Conservation (phyloP, 2,113 vertebrate species). For the Orientallactaga bullata region DNA sequence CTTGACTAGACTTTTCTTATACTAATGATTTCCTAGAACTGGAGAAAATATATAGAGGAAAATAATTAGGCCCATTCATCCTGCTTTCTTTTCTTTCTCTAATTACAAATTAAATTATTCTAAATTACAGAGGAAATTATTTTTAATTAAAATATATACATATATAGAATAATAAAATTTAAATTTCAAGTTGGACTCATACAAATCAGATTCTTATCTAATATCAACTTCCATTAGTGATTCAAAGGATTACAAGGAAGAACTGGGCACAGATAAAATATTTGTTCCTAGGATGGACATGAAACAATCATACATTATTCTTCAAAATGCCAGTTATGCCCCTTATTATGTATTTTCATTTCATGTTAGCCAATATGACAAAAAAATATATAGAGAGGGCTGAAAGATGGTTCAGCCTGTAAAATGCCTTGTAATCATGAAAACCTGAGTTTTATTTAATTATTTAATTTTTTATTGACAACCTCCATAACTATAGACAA, state of each 20-base stretch:
- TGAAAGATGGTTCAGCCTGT: too few relatives aligned
- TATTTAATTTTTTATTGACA: too few relatives aligned
- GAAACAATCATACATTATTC: neutral
- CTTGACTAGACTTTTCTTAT: neutral
- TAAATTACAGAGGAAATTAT: neutral
- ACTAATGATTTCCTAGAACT: neutral
- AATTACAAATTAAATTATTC: neutral
- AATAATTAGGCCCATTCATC: neutral
- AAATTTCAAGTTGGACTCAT: neutral
- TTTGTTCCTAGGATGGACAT: neutral
- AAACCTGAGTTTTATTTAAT: too few relatives aligned
- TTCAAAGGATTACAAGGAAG: neutral
- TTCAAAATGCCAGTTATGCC: too few relatives aligned
- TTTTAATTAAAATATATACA: neutral
- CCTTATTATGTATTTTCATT: too few relatives aligned
- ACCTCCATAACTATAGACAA: too few relatives aligned
- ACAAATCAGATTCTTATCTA: constrained; percentile 3
- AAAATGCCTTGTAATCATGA: too few relatives aligned
- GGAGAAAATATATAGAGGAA: neutral
- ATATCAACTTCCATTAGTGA: neutral
- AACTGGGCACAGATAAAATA: constrained; percentile 14
- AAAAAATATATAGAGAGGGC: too few relatives aligned
- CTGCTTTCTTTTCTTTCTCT: neutral
- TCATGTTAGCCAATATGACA: neutral
- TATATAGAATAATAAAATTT: neutral